Evolutionary conservation across 2,888 invertebrate species (phyloP).

Genomic region (Elgonia sp.): DNA sequence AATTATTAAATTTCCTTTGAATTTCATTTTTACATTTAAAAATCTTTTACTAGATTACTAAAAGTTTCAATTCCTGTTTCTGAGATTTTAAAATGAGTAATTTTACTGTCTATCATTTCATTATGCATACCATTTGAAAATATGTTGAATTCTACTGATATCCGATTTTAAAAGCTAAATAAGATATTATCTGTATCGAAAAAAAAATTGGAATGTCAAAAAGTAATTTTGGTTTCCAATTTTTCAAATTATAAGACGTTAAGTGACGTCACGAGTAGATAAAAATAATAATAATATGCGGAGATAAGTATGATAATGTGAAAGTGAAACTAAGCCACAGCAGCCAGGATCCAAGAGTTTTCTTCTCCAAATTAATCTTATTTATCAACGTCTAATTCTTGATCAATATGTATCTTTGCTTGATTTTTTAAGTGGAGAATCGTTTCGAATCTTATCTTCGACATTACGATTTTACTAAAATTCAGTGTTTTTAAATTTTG

Average conservation of each 20-base stretch:
- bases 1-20: no score
- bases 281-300: constrained; percentile 50
- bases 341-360: constrained; percentile 47
- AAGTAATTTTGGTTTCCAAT: constrained; percentile 25
- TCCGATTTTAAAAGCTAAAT: constrained; percentile 9
- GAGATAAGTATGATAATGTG: constrained; percentile 69
- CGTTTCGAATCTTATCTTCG: constrained; percentile 63
- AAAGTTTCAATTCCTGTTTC: neutral
- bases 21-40: no score
- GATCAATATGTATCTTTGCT: constrained; percentile 67
- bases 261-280: constrained; percentile 40
- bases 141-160: no score
- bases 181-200: constrained; percentile 2
- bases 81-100: no score
- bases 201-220: constrained; percentile 36
- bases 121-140: no score
- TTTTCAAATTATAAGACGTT: constrained; percentile 32
- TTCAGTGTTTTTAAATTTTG: constrained; percentile 56
- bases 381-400: constrained; percentile 64
- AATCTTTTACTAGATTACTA: neutral
- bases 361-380: constrained; percentile 67
- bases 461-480: constrained; percentile 67
- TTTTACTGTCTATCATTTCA: no score
- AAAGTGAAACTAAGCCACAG: constrained; percentile 54
- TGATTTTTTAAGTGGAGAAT: constrained; percentile 67